A percentile compares a stretch with the other conserved stretches of the same genome.
phyloP scores from a whole-genome alignment of 2,797 vertebrate species.

The Siniperca scherzeri region DNA sequence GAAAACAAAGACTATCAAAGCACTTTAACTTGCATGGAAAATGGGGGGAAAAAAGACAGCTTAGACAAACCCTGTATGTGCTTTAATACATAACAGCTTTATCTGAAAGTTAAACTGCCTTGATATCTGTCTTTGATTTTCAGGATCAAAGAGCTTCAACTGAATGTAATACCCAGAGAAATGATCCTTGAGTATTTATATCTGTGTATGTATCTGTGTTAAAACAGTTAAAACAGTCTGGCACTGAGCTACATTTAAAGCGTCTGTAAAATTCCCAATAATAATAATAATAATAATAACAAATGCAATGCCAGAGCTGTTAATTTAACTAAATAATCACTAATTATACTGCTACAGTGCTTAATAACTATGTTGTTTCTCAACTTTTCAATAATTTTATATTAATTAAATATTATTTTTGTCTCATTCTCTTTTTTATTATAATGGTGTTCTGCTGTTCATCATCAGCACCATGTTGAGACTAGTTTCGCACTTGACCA shows the following conservation, averaged over 20 bases:
- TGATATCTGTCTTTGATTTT: not conserved
- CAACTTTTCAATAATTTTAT: not conserved
- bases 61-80: not conserved
- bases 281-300: too few species aligned
- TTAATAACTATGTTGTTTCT: not conserved
- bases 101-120: not conserved
- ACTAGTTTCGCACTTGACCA: not conserved
- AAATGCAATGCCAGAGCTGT: not conserved
- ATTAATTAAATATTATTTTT: too few species aligned
- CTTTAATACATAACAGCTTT: not conserved
- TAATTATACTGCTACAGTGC: not conserved
- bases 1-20: not conserved
- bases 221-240: not conserved
- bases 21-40: not conserved
- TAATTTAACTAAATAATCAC: not conserved
- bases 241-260: not conserved
- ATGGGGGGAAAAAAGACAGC: not conserved
- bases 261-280: not conserved
- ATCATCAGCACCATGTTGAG: not conserved
- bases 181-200: not conserved
- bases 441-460: not conserved
- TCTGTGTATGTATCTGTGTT: not conserved
- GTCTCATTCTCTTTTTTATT: too few species aligned
- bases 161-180: not conserved
- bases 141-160: not conserved